Conservation (phyloP, 1,140 invertebrate genomes). For the Drosophila prosaltans region DNA sequence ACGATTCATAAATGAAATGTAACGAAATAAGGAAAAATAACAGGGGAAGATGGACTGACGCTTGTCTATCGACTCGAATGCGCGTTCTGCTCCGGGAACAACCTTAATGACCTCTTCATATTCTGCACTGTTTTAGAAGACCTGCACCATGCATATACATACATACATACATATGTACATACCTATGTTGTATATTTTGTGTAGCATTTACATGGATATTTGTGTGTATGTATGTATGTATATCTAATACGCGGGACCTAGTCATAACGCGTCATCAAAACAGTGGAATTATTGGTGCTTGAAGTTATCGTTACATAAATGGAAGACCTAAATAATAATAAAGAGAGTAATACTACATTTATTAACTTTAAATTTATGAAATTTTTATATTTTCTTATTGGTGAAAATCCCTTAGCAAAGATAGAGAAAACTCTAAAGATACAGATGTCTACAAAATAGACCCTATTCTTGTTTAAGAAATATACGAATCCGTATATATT, state of each 20-base stretch:
- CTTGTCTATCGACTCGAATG: conserved; percentile 40
- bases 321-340: too few species aligned
- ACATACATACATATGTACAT: conserved; percentile 1
- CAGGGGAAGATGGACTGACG: conserved; percentile 16
- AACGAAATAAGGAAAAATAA: conserved; percentile 34
- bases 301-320: too few species aligned
- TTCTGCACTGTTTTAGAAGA: conserved; percentile 52
- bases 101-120: conserved; percentile 67
- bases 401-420: too few species aligned
- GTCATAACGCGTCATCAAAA: conserved; percentile 69
- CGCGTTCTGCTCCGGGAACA: conserved; percentile 29
- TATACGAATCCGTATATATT: too few species aligned
- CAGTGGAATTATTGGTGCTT: conserved; percentile 50
- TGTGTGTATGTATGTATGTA: not conserved
- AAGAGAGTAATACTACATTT: too few species aligned
- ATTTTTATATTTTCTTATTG: too few species aligned
- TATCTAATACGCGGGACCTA: conserved; percentile 56
- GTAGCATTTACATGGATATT: too few species aligned
- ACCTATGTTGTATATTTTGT: too few species aligned
- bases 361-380: too few species aligned
- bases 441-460: too few species aligned
- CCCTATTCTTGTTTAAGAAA: too few species aligned
- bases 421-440: too few species aligned
- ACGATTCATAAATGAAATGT: conserved; percentile 76
- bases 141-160: conserved; percentile 13